A percentile compares a stretch with the other conserved stretches of the same genome.
Evolutionary conservation across 2,888 invertebrate species (phyloP).

Genomic region (Magallana nippona): DNA sequence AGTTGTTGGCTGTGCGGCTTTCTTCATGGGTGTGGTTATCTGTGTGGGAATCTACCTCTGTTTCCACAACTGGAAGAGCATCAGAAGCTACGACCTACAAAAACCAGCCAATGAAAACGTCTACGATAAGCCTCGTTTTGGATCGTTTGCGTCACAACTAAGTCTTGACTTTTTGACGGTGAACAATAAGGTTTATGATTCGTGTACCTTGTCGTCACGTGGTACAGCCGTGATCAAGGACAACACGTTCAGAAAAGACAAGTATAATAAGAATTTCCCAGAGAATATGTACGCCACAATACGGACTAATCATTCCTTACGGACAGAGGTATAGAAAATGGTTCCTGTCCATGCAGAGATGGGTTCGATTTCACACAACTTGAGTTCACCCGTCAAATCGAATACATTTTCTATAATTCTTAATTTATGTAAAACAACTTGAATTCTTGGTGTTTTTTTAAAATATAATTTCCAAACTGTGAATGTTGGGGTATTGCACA

Average conservation of each 20-base stretch:
- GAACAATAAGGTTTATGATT: constrained; percentile 52
- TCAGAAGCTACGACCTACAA: constrained; percentile 48
- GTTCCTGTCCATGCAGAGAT: too few species aligned
- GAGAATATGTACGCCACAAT: constrained; percentile 40
- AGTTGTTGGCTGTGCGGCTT: constrained; percentile 44
- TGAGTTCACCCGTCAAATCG: too few species aligned
- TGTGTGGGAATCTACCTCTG: constrained; percentile 48
- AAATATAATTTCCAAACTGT: too few species aligned
- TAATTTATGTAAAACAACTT: too few species aligned
- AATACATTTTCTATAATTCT: too few species aligned
- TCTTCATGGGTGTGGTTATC: constrained; percentile 48
- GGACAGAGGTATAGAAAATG: constrained; percentile 41
- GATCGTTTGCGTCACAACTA: constrained; percentile 50
- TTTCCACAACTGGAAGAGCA: constrained; percentile 42
- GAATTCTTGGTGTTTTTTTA: too few species aligned
- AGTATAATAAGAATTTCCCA: constrained; percentile 6
- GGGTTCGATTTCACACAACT: too few species aligned
- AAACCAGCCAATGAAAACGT: constrained; percentile 42
- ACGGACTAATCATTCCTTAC: constrained; percentile 34
- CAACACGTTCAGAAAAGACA: constrained; percentile 37
- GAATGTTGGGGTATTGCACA: too few species aligned
- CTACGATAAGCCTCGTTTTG: constrained; percentile 35
- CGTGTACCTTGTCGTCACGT: constrained; percentile 43
- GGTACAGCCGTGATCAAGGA: constrained; percentile 39
- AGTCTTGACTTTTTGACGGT: constrained; percentile 50